Evolutionary conservation across 1,140 invertebrate species (phyloP), one percentile per base, ranked within the genome.

Genomic region (Magallana gigas): DNA sequence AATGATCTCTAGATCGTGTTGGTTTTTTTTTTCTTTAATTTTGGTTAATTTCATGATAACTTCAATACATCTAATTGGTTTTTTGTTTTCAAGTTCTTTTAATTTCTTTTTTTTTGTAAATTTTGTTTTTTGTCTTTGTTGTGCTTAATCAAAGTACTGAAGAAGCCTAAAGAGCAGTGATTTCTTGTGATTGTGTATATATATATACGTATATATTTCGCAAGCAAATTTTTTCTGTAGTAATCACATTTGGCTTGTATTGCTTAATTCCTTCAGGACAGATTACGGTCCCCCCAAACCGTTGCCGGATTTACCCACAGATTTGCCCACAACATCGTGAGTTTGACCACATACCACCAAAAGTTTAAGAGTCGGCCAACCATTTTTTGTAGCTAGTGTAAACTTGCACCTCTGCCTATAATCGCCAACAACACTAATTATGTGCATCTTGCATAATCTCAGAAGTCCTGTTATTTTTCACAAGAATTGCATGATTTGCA

Each of bases 281-380:
- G 68, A 76, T 76, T 76, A 76, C 18, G 68, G 68, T 76, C 68
- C 68, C 68, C 68, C 68, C 8, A 76, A 76, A 76, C 18, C 18
- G 36, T 12, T 76, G 68, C 68, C 23, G 68, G 68, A 76, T 8
- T 29, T 76, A 11, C 68, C 68, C 68, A 29, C 68, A 14, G 68
- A 76, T 76, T 76, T 76, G 23, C 68, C 68, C 68, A 76, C 68
- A 62, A 62, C 60, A 76, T 76, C 68, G 68, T 76, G 68, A 76
- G 68, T 76, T 76, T 76, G 68, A 76, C 68, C 68, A 76, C 68
- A 76, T 76, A 76, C 68, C 68, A 76, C 68, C 68, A 76, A 76
- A 23, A 76, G 14, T 76, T 76, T 76, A 76, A 76, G 36, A 76
- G 18, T 76, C 68, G 68, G 68, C 68, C 68, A 36, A 76, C 68